phyloP scores from a whole-genome alignment of 2,888 invertebrate species.

The Girardia tigrina region DNA sequence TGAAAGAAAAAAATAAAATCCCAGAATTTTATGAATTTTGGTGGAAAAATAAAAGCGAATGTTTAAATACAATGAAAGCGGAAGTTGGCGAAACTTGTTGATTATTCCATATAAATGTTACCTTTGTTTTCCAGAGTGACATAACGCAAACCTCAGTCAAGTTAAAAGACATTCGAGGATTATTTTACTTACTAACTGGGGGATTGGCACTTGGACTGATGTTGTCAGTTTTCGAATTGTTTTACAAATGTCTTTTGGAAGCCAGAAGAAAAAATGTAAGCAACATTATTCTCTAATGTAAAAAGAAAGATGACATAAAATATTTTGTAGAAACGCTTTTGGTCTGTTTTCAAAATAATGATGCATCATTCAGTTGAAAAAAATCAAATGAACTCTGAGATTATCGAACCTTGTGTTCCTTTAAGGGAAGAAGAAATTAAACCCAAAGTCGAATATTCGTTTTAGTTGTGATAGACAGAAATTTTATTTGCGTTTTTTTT shows the following conservation, averaged over 20 bases:
- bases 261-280: conserved; percentile 34
- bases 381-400: neutral
- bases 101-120: neutral
- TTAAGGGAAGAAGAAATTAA: conserved; percentile 18
- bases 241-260: conserved; percentile 34
- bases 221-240: conserved; percentile 32
- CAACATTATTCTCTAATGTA: neutral
- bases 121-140: conserved; percentile 8
- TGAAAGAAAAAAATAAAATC: conserved; percentile 35
- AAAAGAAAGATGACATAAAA: neutral
- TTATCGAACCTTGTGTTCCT: neutral
- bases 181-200: conserved; percentile 35
- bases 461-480: neutral
- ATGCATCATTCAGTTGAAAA: conserved; percentile 3
- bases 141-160: conserved; percentile 30
- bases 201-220: conserved; percentile 31
- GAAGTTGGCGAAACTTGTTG: neutral
- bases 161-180: conserved; percentile 27
- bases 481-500: neutral
- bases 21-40: neutral
- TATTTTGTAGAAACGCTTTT: neutral
- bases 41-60: conserved; percentile 36
- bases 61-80: neutral
- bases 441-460: neutral
- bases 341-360: conserved; percentile 16